These are phyloP conservation scores for Drosophila subsilvestris DNA, from an alignment of 2,888 invertebrate species.

Conservation along the genomic window DNA sequence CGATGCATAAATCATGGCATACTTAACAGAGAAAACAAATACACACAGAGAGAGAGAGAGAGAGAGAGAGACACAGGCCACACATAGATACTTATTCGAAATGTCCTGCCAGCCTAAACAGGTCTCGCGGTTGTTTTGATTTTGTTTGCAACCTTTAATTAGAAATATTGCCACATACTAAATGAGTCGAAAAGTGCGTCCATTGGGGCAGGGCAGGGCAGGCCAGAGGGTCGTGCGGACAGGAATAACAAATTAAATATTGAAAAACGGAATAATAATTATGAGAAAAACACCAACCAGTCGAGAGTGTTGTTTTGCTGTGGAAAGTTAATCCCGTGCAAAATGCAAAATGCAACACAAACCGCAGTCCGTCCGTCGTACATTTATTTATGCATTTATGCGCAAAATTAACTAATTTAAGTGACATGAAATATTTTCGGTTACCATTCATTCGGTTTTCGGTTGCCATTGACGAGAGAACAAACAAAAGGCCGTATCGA, in stretches of 20 bases:
- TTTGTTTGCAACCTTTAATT: constrained; percentile 79
- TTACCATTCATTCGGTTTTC: constrained; percentile 33
- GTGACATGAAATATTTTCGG: constrained; percentile 72
- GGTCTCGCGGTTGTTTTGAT: constrained; percentile 77
- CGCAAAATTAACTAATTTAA: constrained; percentile 78
- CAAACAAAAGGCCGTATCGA: constrained; percentile 10
- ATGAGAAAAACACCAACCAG: constrained; percentile 32
- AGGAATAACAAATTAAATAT: constrained; percentile 73
- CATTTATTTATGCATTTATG: constrained; percentile 71
- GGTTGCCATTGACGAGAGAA: constrained; percentile 42
- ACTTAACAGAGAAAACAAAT: constrained; percentile 63
- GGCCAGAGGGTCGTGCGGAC: constrained; percentile 4
- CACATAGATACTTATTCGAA: constrained; percentile 18
- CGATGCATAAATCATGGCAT: constrained; percentile 77
- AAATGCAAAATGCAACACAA: constrained; percentile 17
- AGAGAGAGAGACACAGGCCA: background rate
- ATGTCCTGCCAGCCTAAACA: too few species aligned
- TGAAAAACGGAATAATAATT: constrained; percentile 74
- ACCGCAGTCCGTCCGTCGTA: constrained; percentile 48
- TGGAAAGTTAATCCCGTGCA: constrained; percentile 21
- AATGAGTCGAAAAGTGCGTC: constrained; percentile 61
- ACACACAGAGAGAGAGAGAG: constrained; percentile 9
- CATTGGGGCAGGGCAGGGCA: background rate
- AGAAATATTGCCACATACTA: constrained; percentile 77
- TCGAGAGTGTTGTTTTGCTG: constrained; percentile 2